These are phyloP conservation scores for Axinella damicornis DNA, from an alignment of 37 sponge, comb jelly and placozoan species.

Conservation along the genomic window DNA sequence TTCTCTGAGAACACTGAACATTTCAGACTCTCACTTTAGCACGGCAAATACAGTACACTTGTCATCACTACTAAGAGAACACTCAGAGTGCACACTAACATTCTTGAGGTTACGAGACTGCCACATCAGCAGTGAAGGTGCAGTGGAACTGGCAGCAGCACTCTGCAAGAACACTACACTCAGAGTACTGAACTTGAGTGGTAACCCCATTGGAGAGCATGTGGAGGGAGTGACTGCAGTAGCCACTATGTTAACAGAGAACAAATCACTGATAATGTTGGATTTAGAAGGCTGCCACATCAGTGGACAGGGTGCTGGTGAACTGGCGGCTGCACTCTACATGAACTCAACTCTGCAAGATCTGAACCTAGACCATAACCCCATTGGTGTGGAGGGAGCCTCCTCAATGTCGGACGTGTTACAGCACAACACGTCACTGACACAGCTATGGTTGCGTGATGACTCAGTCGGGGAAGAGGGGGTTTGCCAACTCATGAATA, in stretches of 20 bases:
- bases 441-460: neutral
- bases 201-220: slow-evolving; percentile 1
- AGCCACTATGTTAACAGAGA: neutral
- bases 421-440: neutral
- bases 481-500: neutral
- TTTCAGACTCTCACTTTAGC: too few species aligned
- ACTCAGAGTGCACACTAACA: too few species aligned
- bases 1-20: too few species aligned
- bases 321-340: neutral
- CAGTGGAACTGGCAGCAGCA: too few species aligned
- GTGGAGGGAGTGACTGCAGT: slow-evolving; percentile 3
- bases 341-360: neutral
- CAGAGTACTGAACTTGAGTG: neutral
- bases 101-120: too few species aligned
- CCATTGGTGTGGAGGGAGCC: neutral
- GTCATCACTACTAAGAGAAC: too few species aligned
- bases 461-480: neutral
- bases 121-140: too few species aligned
- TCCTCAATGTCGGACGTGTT: neutral
- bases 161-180: too few species aligned
- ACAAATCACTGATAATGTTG: slow-evolving; percentile 1
- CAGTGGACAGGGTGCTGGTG: neutral
- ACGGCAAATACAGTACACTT: too few species aligned
- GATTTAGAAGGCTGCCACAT: neutral
- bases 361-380: neutral